phyloP scores from a whole-genome alignment of 2,113 vertebrate genomes.

The Sula dactylatra region DNA sequence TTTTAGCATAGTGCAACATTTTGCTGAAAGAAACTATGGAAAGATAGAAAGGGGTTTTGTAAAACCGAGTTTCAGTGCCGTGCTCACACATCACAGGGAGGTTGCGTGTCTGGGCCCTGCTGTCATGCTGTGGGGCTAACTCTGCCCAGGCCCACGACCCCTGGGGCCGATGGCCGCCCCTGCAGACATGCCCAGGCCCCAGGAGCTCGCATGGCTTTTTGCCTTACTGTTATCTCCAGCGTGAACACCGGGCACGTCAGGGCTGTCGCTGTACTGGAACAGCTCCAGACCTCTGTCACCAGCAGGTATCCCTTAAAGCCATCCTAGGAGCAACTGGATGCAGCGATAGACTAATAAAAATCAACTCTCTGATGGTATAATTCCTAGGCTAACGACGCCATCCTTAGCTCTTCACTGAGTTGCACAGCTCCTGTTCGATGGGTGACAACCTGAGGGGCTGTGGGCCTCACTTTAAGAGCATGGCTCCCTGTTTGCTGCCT shows the following conservation, averaged over 20 bases:
- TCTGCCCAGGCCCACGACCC: neutral
- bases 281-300: neutral
- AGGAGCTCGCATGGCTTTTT: neutral
- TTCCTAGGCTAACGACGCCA: accelerated
- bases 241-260: accelerated
- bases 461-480: neutral
- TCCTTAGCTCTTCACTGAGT: neutral
- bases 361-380: accelerated
- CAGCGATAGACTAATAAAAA: neutral
- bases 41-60: neutral
- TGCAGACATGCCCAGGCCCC: accelerated
- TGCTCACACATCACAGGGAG: accelerated
- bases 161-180: accelerated
- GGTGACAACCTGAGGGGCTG: neutral
- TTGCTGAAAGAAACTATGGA: neutral
- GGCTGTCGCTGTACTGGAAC: accelerated
- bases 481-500: neutral
- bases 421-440: neutral
- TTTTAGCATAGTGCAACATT: neutral
- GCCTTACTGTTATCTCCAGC: neutral
- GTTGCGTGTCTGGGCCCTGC: neutral
- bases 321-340: neutral
- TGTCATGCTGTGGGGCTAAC: no score
- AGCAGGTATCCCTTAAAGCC: neutral
- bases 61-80: neutral